Percentiles rank a stretch among this genome's conserved stretches.
Conservation (phyloP, 2,888 invertebrate species). For the Eurois occulta region DNA sequence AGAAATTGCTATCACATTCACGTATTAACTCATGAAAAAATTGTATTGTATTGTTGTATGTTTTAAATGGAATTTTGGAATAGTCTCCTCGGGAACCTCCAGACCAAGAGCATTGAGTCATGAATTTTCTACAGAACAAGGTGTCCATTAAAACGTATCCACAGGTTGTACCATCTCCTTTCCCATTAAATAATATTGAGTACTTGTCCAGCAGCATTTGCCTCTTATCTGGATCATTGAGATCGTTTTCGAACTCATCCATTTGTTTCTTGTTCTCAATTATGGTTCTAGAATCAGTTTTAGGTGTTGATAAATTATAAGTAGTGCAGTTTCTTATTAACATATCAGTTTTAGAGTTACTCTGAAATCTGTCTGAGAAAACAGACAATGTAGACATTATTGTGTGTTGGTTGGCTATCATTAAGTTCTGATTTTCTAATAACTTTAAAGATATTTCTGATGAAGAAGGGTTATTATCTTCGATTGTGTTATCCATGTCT, state of each 20-base stretch:
- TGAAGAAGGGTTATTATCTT: constrained; percentile 10
- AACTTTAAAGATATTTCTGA: constrained; percentile 26
- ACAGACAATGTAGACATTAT: constrained; percentile 18
- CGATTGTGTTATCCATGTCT: neutral
- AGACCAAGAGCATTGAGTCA: constrained; percentile 36
- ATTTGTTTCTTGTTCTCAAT: constrained; percentile 28
- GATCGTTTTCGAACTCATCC: constrained; percentile 28
- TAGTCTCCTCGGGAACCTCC: constrained; percentile 31
- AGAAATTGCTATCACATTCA: constrained; percentile 22
- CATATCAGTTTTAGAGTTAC: constrained; percentile 8
- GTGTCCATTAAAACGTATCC: constrained; percentile 29
- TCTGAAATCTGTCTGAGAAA: constrained; percentile 17
- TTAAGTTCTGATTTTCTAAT: constrained; percentile 34
- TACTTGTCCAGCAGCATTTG: constrained; percentile 3
- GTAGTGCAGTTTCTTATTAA: constrained; percentile 5
- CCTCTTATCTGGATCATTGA: constrained; percentile 30
- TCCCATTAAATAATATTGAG: constrained; percentile 31
- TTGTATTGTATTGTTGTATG: constrained; percentile 19
- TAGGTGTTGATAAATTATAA: constrained; percentile 3
- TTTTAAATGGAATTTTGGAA: constrained; percentile 19
- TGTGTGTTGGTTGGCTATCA: constrained; percentile 30
- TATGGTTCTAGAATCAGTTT: neutral
- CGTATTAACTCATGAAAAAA: constrained; percentile 36
- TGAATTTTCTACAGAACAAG: constrained; percentile 30
- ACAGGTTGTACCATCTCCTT: constrained; percentile 5